A percentile compares a stretch with the other conserved stretches of the same genome.
Conservation (phyloP, 2,797 vertebrate genomes). For the Catamblyrhynchus diadema region DNA sequence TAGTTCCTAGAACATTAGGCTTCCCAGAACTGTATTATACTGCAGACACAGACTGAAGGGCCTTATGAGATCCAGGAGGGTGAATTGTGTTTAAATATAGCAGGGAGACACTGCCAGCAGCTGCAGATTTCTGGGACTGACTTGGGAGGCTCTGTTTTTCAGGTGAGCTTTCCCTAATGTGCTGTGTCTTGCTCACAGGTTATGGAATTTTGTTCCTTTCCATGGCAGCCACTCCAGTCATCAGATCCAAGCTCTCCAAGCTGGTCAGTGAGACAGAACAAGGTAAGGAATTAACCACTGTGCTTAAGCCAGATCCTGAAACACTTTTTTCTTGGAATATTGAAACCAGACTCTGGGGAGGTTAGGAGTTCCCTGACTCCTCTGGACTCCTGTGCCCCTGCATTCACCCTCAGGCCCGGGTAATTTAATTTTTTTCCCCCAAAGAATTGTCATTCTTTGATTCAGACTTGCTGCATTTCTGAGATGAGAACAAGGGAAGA, state of each 20-base stretch:
- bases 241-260: constrained; percentile 93
- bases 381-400: background rate
- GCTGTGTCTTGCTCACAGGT: constrained; percentile 71
- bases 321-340: background rate
- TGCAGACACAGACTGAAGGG: background rate
- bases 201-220: constrained; percentile 89
- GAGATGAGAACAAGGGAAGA: background rate
- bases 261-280: constrained; percentile 87
- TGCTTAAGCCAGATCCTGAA: background rate
- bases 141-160: background rate
- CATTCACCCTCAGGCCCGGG: background rate
- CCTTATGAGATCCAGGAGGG: background rate
- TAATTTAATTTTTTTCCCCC: background rate
- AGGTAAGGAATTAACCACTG: constrained; percentile 73
- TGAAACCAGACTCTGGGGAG: background rate
- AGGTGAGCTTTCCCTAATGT: background rate
- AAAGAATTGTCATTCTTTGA: background rate
- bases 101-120: background rate
- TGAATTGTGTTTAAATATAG: background rate
- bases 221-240: constrained; percentile 85
- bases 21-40: background rate
- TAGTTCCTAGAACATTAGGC: background rate
- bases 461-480: background rate
- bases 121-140: background rate
- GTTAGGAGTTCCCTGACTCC: background rate